phyloP scores from a whole-genome alignment of 2,113 vertebrate species.

The Hypomesus transpacificus region DNA sequence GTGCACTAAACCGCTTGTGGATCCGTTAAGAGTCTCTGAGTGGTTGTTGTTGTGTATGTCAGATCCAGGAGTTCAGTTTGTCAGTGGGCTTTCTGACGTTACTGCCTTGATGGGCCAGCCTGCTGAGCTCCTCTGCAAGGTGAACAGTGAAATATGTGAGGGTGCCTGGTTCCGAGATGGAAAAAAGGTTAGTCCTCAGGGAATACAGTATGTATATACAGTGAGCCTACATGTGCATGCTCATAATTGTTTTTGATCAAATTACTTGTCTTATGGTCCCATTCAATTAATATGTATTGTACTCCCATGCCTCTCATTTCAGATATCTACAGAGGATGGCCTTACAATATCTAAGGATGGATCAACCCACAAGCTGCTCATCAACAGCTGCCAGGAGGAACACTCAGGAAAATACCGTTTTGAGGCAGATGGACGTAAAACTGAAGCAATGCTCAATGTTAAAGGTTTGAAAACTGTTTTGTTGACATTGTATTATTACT shows the following conservation, averaged over 20 bases:
- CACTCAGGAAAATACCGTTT: constrained; percentile 83
- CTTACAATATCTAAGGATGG: constrained; percentile 74
- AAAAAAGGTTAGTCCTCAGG: constrained; percentile 67
- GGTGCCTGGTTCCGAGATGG: constrained; percentile 84
- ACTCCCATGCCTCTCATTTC: background rate
- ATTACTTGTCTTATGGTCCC: constrained; percentile 28
- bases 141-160: constrained; percentile 70
- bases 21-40: background rate
- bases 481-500: background rate
- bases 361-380: constrained; percentile 70
- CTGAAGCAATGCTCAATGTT: constrained; percentile 67
- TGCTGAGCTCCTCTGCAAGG: constrained; percentile 72
- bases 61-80: constrained; percentile 72
- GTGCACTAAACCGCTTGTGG: no score
- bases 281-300: background rate
- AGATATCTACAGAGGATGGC: constrained; percentile 75
- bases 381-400: constrained; percentile 65
- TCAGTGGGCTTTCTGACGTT: constrained; percentile 73
- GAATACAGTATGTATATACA: background rate
- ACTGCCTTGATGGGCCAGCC: constrained; percentile 68
- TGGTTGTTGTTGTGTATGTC: constrained; percentile 7
- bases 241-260: background rate
- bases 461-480: constrained; percentile 58
- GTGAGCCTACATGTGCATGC: background rate
- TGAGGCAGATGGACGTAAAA: constrained; percentile 75